Evolutionary conservation across 2,888 invertebrate species (phyloP).

Genomic region (Ochropleura leucogaster): DNA sequence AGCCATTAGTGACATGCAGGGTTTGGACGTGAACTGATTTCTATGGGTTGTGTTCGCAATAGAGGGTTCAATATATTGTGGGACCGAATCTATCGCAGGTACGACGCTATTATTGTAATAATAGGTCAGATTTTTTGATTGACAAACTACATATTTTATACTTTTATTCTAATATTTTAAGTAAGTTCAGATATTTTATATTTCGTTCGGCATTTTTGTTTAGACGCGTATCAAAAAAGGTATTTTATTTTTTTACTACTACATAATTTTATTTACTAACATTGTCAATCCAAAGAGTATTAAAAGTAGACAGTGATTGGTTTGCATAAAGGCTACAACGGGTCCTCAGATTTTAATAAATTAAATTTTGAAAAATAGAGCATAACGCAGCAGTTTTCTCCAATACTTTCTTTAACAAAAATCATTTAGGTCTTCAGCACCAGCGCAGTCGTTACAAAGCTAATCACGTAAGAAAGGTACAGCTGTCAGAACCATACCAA

Average conservation of each 20-base stretch:
- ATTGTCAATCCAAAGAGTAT: neutral
- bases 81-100: neutral
- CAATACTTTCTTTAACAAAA: neutral
- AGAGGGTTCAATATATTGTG: slow-evolving; percentile 14
- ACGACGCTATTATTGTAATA: neutral
- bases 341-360: neutral
- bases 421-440: neutral
- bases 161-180: neutral
- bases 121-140: neutral
- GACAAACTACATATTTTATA: no score
- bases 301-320: neutral
- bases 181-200: neutral
- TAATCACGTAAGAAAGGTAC: slow-evolving; percentile 15
- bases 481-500: slow-evolving; percentile 14
- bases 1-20: slow-evolving; percentile 49
- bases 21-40: slow-evolving; percentile 48
- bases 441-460: slow-evolving; percentile 3
- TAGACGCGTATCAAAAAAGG: neutral
- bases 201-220: neutral
- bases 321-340: neutral
- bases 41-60: slow-evolving; percentile 29
- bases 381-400: neutral
- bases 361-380: neutral
- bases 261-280: neutral
- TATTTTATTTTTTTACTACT: neutral